A percentile compares a stretch with the other conserved stretches of the same genome.
Conservation (phyloP, 2,797 vertebrate genomes). For the Sebastes flavidus region DNA sequence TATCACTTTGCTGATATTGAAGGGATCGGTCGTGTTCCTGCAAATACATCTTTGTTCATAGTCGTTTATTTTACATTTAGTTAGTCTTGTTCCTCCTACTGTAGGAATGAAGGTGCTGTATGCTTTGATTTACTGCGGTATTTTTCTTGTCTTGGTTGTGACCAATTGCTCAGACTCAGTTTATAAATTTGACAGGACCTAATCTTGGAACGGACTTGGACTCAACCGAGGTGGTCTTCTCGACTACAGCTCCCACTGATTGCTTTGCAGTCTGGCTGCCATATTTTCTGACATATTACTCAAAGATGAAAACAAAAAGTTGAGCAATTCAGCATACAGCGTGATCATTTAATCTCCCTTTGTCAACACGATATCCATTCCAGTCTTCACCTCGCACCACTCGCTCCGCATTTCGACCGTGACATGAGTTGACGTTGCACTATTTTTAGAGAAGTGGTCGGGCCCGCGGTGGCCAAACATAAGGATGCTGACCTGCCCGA, state of each 20-base stretch:
- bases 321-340: neutral
- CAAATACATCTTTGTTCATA: neutral
- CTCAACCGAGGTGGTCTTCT: neutral
- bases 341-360: neutral
- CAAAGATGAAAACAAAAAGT: neutral
- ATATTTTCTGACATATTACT: constrained; percentile 14
- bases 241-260: neutral
- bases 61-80: neutral
- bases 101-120: neutral
- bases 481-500: constrained; percentile 52
- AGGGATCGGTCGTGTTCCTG: neutral
- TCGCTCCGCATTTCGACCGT: constrained; percentile 35
- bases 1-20: neutral
- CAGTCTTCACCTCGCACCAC: constrained; percentile 15
- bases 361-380: neutral
- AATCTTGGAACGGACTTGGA: neutral
- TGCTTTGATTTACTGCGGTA: neutral
- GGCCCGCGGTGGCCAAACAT: constrained; percentile 29
- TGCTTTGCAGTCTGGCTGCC: constrained; percentile 7
- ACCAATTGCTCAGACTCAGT: neutral
- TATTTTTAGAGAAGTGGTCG: constrained; percentile 53
- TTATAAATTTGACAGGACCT: neutral
- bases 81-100: neutral
- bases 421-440: constrained; percentile 16
- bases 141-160: neutral